These are phyloP conservation scores for Leptinotarsa undecemlineata DNA, from an alignment of 1,140 invertebrate species.

Conservation along the genomic window DNA sequence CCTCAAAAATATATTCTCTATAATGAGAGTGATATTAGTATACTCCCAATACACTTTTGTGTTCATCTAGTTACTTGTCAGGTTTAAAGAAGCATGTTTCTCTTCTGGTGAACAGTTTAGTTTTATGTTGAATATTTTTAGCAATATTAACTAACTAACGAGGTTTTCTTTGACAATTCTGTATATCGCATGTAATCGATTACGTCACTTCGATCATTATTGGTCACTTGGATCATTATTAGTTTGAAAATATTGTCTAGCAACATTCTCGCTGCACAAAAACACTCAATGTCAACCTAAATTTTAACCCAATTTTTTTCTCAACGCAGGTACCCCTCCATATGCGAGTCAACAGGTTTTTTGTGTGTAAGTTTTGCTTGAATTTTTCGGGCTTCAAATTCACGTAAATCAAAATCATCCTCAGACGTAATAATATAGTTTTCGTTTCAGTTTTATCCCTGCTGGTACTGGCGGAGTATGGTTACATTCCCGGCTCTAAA, in stretches of 20 bases:
- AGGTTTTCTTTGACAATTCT: neutral
- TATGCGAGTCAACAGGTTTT: conserved; percentile 33
- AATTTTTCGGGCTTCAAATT: neutral
- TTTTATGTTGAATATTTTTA: too few species aligned
- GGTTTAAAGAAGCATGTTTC: too few species aligned
- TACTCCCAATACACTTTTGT: too few species aligned
- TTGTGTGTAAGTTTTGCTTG: conserved; percentile 28
- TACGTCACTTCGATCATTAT: neutral
- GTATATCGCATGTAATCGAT: neutral
- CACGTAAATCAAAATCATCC: neutral
- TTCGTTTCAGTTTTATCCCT: conserved; percentile 43
- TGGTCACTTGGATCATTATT: too few species aligned
- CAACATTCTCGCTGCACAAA: conserved; percentile 1
- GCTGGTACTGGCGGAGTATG: conserved; percentile 57
- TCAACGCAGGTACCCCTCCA: conserved; percentile 14
- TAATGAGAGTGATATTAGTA: too few species aligned
- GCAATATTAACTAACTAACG: neutral
- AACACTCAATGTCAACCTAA: neutral
- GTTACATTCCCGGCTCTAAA: conserved; percentile 58
- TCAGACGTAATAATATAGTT: conserved; percentile 5
- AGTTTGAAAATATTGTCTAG: neutral
- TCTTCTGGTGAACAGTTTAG: too few species aligned
- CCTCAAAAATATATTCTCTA: too few species aligned
- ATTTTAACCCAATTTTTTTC: conserved; percentile 19
- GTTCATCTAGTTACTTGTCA: too few species aligned